These are phyloP conservation scores for Tokudaia muenninki DNA, from an alignment of 2,797 vertebrate species.

Conservation along the genomic window DNA sequence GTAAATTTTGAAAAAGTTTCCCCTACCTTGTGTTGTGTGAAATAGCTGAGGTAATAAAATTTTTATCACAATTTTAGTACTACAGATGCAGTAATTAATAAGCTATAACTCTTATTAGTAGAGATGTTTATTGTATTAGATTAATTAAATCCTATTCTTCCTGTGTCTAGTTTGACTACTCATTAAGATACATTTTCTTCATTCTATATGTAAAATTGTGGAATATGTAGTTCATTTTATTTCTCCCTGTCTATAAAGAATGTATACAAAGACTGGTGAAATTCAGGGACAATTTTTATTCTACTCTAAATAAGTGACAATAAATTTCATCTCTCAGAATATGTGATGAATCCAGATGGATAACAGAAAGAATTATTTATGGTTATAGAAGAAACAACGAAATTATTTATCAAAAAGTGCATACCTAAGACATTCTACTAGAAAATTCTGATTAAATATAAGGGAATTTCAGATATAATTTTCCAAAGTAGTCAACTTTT, in stretches of 20 bases:
- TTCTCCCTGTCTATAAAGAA: background rate
- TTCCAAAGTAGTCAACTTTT: slow-evolving; percentile 29
- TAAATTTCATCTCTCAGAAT: slow-evolving; percentile 38
- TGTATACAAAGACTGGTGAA: background rate
- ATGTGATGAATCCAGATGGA: background rate
- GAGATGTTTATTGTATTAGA: background rate
- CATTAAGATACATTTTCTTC: slow-evolving; percentile 35
- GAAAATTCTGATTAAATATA: slow-evolving; percentile 61
- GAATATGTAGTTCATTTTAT: background rate
- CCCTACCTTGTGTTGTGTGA: background rate
- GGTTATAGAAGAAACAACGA: background rate
- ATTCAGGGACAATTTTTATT: background rate
- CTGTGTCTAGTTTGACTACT: background rate
- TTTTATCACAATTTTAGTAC: background rate
- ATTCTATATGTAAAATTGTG: background rate
- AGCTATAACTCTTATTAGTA: background rate
- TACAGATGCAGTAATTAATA: background rate
- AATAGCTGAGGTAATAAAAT: background rate
- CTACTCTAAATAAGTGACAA: background rate
- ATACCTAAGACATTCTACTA: slow-evolving; percentile 6
- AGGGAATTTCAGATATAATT: slow-evolving; percentile 39
- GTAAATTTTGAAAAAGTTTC: background rate
- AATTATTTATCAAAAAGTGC: slow-evolving; percentile 39
- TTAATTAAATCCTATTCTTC: background rate
- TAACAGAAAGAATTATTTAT: slow-evolving; percentile 9